A percentile compares a stretch with the other conserved stretches of the same genome.
These are phyloP conservation scores for Meliscaeva auricollis DNA, from an alignment of 2,888 invertebrate species.

Conservation along the genomic window DNA sequence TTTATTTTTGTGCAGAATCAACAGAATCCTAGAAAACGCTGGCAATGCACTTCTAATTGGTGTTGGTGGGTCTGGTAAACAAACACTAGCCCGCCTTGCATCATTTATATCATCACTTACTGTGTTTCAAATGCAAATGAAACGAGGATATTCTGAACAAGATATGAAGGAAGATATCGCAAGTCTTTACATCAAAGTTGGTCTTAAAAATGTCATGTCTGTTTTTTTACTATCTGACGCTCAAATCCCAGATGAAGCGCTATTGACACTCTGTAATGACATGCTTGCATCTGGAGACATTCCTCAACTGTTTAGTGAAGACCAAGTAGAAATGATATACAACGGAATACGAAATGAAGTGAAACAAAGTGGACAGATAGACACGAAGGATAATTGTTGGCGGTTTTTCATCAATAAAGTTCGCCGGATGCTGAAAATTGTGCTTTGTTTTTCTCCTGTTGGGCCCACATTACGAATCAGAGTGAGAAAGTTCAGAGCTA, in stretches of 20 bases:
- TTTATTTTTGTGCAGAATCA: too few species aligned
- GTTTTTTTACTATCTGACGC: conserved; percentile 97
- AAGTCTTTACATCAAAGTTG: conserved; percentile 92
- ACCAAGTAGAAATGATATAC: conserved; percentile 94
- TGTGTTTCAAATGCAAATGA: conserved; percentile 95
- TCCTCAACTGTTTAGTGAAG: conserved; percentile 94
- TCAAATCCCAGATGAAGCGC: conserved; percentile 95
- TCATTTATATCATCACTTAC: conserved; percentile 96
- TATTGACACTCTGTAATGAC: conserved; percentile 96
- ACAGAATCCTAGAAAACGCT: conserved; percentile 95
- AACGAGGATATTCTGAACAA: conserved; percentile 92
- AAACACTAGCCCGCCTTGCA: conserved; percentile 94
- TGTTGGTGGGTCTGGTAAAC: conserved; percentile 98
- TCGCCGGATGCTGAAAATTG: conserved; percentile 90
- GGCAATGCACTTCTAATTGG: conserved; percentile 97
- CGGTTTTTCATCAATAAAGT: conserved; percentile 96
- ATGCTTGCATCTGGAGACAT: conserved; percentile 97
- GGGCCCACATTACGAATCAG: conserved; percentile 94
- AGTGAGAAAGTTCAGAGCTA: conserved; percentile 96
- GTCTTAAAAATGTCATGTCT: conserved; percentile 93
- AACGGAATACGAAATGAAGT: conserved; percentile 91
- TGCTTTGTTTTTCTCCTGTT: conserved; percentile 98
- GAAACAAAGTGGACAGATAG: conserved; percentile 92
- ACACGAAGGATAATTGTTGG: conserved; percentile 97
- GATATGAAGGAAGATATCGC: conserved; percentile 92